These are phyloP conservation scores for Pyxicephalus adspersus DNA, from an alignment of 2,113 vertebrate species.

Conservation along the genomic window DNA sequence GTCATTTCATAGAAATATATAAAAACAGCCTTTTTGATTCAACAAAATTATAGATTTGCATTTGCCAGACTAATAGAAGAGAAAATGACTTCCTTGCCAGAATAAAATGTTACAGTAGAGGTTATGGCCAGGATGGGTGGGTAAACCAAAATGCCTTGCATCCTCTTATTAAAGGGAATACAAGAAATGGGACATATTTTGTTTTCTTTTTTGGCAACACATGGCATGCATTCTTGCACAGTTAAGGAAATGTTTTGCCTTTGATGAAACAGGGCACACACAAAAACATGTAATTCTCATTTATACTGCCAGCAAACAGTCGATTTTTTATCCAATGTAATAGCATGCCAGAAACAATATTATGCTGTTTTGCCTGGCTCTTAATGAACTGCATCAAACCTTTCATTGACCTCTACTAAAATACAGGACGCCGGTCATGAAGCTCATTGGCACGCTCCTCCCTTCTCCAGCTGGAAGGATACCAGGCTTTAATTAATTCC, in stretches of 20 bases:
- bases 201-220: conserved; percentile 19
- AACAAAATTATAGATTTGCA: too few relatives aligned
- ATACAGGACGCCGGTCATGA: conserved; percentile 13
- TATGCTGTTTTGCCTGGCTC: conserved; percentile 41
- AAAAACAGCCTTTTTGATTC: too few relatives aligned
- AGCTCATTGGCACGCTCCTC: conserved; percentile 9
- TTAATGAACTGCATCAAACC: conserved; percentile 24
- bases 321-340: conserved; percentile 12
- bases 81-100: too few relatives aligned
- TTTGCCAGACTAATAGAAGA: too few relatives aligned
- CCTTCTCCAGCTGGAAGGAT: conserved; percentile 12
- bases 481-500: conserved; percentile 29
- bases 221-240: conserved; percentile 6
- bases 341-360: conserved; percentile 38
- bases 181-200: background rate
- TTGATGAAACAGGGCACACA: conserved; percentile 3
- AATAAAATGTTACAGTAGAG: background rate
- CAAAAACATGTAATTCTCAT: conserved; percentile 38
- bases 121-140: background rate
- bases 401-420: conserved; percentile 27
- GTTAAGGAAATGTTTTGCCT: conserved; percentile 18
- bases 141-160: background rate
- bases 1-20: too few relatives aligned
- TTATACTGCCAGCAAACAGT: conserved; percentile 33
- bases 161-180: background rate